A percentile compares a stretch with the other conserved stretches of the same genome.
Conservation (phyloP, 2,113 vertebrate genomes). For the Chloroceryle aenea region DNA sequence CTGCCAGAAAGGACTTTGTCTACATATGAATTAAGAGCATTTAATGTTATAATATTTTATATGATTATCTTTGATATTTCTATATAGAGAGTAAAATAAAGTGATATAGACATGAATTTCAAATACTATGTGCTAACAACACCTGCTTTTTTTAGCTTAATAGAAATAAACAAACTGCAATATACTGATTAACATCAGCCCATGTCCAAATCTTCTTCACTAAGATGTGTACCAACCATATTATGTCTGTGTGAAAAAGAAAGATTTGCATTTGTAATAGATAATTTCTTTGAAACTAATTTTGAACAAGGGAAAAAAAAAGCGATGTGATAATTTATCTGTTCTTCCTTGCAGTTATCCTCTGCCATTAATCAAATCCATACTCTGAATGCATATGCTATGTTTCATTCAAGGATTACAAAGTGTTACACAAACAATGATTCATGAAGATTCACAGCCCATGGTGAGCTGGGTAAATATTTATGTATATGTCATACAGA, state of each 20-base stretch:
- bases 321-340: background rate
- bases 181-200: background rate
- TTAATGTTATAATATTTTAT: background rate
- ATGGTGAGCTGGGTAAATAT: background rate
- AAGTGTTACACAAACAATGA: constrained; percentile 20
- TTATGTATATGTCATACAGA: constrained; percentile 1
- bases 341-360: background rate
- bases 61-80: background rate
- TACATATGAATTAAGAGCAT: background rate
- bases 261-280: background rate
- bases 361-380: background rate
- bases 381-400: background rate
- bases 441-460: constrained; percentile 26
- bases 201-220: background rate
- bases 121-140: background rate
- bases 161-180: background rate
- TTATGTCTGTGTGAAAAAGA: background rate
- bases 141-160: background rate
- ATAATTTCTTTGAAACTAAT: background rate
- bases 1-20: background rate
- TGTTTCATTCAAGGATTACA: background rate
- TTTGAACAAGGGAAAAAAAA: background rate
- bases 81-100: background rate
- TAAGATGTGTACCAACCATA: background rate
- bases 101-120: background rate